A percentile compares a stretch with the other conserved stretches of the same genome.
These are phyloP conservation scores for Hyperopisus bebe DNA, from an alignment of 2,113 vertebrate species.

Conservation along the genomic window DNA sequence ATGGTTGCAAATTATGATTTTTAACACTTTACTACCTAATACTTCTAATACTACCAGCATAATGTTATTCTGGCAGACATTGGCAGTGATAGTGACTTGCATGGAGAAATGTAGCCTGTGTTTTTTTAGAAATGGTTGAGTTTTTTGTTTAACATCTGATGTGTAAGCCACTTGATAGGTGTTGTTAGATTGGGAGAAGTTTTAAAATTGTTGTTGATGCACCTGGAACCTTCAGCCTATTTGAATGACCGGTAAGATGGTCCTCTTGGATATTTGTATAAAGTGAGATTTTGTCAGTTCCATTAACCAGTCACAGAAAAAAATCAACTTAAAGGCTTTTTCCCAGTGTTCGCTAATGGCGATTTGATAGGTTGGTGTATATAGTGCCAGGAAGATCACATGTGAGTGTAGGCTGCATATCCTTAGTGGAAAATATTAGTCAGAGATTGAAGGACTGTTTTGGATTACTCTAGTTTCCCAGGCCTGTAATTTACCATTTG, in stretches of 20 bases:
- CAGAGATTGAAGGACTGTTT: background rate
- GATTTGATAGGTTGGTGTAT: background rate
- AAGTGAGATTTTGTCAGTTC: background rate
- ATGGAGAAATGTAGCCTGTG: background rate
- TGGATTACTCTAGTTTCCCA: background rate
- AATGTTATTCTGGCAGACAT: background rate
- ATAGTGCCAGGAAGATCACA: background rate
- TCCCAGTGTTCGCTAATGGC: background rate
- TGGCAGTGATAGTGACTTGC: background rate
- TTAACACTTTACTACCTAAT: background rate
- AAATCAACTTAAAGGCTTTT: background rate
- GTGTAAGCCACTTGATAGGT: background rate
- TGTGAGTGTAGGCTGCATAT: background rate
- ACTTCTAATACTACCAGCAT: background rate
- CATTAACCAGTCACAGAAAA: background rate
- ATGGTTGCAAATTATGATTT: background rate
- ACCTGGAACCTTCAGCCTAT: background rate
- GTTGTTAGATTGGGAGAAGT: background rate
- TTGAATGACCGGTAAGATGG: background rate
- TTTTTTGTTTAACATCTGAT: background rate
- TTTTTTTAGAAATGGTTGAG: background rate
- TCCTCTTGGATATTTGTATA: background rate
- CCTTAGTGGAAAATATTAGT: background rate
- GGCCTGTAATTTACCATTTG: background rate
- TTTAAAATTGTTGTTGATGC: background rate